Base-by-base conservation (phyloP, 2,797 vertebrate species). In the Phrynocephalus guinanensis region DNA sequence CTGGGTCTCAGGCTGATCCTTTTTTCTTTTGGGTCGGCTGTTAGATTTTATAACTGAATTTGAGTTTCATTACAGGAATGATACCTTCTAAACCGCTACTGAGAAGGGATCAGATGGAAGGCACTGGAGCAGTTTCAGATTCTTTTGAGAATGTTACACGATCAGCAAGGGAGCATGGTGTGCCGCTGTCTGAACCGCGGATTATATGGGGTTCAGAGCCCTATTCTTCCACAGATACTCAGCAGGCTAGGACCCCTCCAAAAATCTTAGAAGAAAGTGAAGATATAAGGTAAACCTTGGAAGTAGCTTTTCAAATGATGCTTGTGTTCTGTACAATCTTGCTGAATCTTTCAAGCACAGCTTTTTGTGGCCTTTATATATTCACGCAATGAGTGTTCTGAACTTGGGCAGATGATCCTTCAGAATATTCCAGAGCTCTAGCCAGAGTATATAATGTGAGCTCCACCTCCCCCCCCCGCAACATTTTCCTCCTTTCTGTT, bases 151-250 rank as follows among this genome's bases (percentile, higher is more conserved):
- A 99, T 89, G 95, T 98, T 79, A 97, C 98, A 81, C 96, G 98
- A 87, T 97, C 98, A 5, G 95, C 98, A 20, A 97, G 98, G 94
- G 99, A 99, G 86, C 98, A 98, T 33, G 84, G 97, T 1, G 92
- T 98, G 79, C 96, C 98, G 1, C 91, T 97, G 71, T 96, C 97
- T 66, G 99, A 99, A 91, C 97, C 98, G 4, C 97, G 98, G 63
- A 95, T 98, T 95, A 97, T 99, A 88, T 99, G 99, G 99, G 98
- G 98, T 3, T 97, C 99, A 8, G 99, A 99, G 3, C 96, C 98
- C 0, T 99, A 99, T 90, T 95, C 98, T 13, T 98, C 97, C 0
- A 33, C 97, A 0, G 99, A 99, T 79, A 96, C 98, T 3, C 95
- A 98, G 79, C 97, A 97, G 2, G 96, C 98, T 89, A 93, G 95